Base-by-base conservation (phyloP, 1,140 invertebrate species). In the Ericerus pela region DNA sequence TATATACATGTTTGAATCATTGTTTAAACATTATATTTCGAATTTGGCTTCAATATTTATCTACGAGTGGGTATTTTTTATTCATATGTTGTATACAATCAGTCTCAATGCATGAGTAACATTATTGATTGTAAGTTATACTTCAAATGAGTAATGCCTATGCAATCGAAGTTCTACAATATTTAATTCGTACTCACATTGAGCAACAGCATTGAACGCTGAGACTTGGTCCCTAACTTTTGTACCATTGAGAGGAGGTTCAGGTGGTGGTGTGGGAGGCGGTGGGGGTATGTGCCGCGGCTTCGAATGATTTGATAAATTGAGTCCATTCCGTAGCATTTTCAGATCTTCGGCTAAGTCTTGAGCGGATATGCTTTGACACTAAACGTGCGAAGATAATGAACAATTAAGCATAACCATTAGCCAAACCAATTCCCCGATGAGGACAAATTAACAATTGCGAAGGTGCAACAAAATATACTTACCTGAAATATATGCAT, bases 401-500 rank as follows among this genome's bases (percentile, higher is more conserved):
- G n/a, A 33, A 47, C 8, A 33, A 33, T 33, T 33, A 33, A 33
- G n/a, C 31, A 33, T 10, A 33, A 33, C 8, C 8, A 41, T 16
- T 41, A 16, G 37, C 20, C 5, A 18, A 41, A 41, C n/a, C 37
- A 41, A 41, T 41, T 8, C 20, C 4, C 6, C 6, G 37, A 6
- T 41, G 5, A 41, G n/a, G 5, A 16, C n/a, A n/a, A n/a, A n/a
- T n/a, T n/a, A n/a, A n/a, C n/a, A n/a, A 22, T 20, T 4, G 24
- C 5, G 16, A 2, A 4, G 6, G 5, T 20, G 18, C n/a, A 38
- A 4, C n/a, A 8, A 47, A 2, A 20, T 5, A 24, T 8, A 33
- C 70, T 72, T 72, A 83, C 82, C 75, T 98, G 95, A 73, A 99
- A 99, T 68, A 99, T 98, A 73, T 99, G 96, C 84, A 99, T 96